A percentile compares a stretch with the other conserved stretches of the same genome.
Evolutionary conservation across 2,113 vertebrate genomes (phyloP).

Genomic region (Tachysurus vachellii): DNA sequence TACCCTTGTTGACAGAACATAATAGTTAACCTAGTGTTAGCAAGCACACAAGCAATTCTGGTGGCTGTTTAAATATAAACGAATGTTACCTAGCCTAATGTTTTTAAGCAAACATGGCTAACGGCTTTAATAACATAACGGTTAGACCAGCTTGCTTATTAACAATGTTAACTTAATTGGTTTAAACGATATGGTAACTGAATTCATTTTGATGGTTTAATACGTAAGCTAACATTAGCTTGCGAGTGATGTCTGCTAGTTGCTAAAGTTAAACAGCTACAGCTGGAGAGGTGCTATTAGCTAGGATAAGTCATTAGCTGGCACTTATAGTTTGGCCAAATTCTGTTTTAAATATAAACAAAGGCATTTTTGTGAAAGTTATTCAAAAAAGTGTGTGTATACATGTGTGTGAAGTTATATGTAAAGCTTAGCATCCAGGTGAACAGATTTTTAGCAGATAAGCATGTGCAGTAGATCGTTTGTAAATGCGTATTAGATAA

Average conservation of each 20-base stretch:
- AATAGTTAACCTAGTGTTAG: too few relatives aligned
- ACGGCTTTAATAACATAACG: neutral
- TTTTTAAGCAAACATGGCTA: neutral
- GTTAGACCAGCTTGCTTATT: neutral
- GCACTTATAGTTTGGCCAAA: neutral
- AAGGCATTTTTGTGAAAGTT: neutral
- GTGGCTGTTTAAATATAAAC: neutral
- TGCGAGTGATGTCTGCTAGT: too few relatives aligned
- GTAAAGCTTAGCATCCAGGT: neutral
- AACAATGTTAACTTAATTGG: neutral
- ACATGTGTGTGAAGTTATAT: neutral
- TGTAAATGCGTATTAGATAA: neutral
- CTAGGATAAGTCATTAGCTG: neutral
- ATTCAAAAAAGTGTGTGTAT: neutral
- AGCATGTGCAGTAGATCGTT: constrained; percentile 1
- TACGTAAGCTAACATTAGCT: neutral
- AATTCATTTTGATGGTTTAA: neutral
- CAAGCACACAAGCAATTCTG: neutral
- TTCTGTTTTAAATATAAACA: neutral
- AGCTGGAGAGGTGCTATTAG: neutral
- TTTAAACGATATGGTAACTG: neutral
- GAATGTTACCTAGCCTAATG: neutral
- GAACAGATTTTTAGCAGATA: neutral
- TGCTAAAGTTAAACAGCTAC: too few relatives aligned
- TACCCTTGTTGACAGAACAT: too few relatives aligned